Evolutionary conservation across 2,797 vertebrate species (phyloP).

Genomic region (Florisuga fusca): DNA sequence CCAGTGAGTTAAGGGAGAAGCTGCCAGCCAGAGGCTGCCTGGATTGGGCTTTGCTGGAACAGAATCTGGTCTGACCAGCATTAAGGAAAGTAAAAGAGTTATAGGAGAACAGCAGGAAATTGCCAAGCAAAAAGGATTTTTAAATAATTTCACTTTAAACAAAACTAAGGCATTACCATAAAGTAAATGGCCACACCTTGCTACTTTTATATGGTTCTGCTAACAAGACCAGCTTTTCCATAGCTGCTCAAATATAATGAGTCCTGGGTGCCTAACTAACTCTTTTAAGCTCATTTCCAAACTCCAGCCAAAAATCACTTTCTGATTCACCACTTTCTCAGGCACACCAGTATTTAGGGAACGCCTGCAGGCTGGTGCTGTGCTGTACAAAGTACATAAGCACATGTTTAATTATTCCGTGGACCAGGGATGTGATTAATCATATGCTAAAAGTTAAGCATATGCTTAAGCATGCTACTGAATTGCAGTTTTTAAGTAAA

Average conservation of each 20-base stretch:
- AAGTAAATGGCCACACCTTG: slow-evolving; percentile 42
- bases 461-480: slow-evolving; percentile 24
- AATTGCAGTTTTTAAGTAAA: neutral
- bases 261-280: slow-evolving; percentile 21
- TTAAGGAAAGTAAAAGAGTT: neutral
- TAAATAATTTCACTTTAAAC: neutral
- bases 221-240: slow-evolving; percentile 12
- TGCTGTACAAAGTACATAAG: slow-evolving; percentile 19
- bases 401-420: slow-evolving; percentile 32
- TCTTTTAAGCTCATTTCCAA: slow-evolving; percentile 28
- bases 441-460: slow-evolving; percentile 43
- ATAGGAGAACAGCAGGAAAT: neutral
- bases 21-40: neutral
- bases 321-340: slow-evolving; percentile 68
- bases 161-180: slow-evolving; percentile 7
- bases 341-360: slow-evolving; percentile 30
- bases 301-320: slow-evolving; percentile 56
- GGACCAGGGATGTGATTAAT: slow-evolving; percentile 57
- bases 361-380: slow-evolving; percentile 50
- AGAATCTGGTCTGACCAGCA: neutral
- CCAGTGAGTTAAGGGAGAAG: neutral
- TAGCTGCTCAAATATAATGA: slow-evolving; percentile 16
- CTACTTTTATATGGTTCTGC: neutral
- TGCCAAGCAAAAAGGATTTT: neutral
- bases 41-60: neutral